Conservation (phyloP, 1,140 invertebrate genomes). For the Macrosteles quadrilineatus region DNA sequence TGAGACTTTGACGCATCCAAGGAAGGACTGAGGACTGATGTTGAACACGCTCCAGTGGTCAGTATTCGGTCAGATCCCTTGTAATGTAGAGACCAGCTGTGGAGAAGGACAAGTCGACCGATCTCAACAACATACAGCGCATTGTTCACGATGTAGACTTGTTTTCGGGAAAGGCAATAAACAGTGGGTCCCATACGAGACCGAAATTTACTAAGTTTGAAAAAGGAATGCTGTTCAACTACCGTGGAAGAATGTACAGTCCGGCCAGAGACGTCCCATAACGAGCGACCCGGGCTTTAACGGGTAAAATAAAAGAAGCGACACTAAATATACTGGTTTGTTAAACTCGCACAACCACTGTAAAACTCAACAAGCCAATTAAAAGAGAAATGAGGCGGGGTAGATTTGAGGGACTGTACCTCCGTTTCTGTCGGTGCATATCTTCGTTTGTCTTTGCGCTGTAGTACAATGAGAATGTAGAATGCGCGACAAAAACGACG, state of each 20-base stretch:
- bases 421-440: background rate
- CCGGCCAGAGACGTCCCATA: background rate
- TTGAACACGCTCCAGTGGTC: no score
- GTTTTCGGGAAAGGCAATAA: no score
- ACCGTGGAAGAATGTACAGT: conserved; percentile 25
- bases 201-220: conserved; percentile 31
- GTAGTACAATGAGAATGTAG: background rate
- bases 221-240: conserved; percentile 31
- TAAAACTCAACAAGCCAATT: conserved; percentile 23
- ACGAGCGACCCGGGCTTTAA: conserved; percentile 9
- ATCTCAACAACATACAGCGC: no score
- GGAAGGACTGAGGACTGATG: no score
- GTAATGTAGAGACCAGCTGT: no score
- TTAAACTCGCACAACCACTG: conserved; percentile 13
- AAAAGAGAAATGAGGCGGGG: conserved; percentile 2
- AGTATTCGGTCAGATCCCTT: no score
- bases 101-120: no score
- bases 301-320: conserved; percentile 4
- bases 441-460: background rate
- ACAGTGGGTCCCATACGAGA: background rate
- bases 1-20: no score
- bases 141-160: no score
- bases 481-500: background rate
- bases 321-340: conserved; percentile 7
- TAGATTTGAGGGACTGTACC: conserved; percentile 16